These are phyloP conservation scores for Morinoia aosen DNA, from an alignment of 2,888 invertebrate genomes.

Conservation along the genomic window DNA sequence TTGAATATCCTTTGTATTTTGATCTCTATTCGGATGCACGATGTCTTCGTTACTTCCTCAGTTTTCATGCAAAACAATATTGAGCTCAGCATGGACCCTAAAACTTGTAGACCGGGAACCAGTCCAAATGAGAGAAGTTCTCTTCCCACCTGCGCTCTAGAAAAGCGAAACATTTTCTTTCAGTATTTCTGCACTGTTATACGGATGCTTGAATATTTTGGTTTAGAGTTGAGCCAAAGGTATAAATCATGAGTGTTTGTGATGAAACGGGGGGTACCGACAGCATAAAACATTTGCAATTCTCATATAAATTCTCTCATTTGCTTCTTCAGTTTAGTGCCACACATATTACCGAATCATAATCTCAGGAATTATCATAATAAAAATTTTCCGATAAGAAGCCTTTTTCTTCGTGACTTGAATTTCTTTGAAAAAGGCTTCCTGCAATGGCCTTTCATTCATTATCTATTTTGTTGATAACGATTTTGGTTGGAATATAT, in stretches of 20 bases:
- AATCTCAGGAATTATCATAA: too few species aligned
- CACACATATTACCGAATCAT: too few species aligned
- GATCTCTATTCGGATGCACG: slow-evolving; percentile 46
- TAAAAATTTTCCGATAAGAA: too few species aligned
- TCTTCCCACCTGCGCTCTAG: background rate
- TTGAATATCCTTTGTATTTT: slow-evolving; percentile 46
- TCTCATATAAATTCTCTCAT: too few species aligned
- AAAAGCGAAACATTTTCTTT: background rate
- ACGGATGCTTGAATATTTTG: background rate
- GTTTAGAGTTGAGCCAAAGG: background rate
- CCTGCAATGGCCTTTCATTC: too few species aligned
- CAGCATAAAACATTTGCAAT: too few species aligned
- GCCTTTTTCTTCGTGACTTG: too few species aligned
- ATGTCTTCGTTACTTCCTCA: slow-evolving; percentile 49
- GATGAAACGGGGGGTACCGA: background rate
- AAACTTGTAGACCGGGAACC: background rate
- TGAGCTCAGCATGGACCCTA: background rate
- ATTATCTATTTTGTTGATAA: too few species aligned
- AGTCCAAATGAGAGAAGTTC: background rate
- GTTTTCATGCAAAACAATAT: slow-evolving; percentile 43
- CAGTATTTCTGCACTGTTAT: background rate
- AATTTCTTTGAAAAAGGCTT: too few species aligned
- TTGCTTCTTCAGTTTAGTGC: too few species aligned
- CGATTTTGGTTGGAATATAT: too few species aligned
- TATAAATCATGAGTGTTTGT: background rate